Evolutionary conservation across 2,113 vertebrate genomes (phyloP).

Genomic region (Pseudorectes ferrugineus): DNA sequence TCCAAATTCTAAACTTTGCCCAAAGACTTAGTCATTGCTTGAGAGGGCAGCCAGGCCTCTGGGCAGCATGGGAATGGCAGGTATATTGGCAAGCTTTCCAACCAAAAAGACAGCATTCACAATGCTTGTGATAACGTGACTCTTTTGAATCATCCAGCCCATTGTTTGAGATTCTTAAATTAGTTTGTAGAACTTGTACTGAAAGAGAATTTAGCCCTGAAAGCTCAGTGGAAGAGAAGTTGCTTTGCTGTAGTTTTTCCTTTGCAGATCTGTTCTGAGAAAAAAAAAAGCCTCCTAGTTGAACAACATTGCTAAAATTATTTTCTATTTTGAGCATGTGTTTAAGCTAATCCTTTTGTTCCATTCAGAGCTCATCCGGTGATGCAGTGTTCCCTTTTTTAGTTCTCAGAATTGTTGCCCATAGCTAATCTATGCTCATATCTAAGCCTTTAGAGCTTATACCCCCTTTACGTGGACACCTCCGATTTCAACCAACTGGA

Average conservation of each 20-base stretch:
- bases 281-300: background rate
- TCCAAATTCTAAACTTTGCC: background rate
- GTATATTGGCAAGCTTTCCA: background rate
- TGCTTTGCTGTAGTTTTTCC: constrained; percentile 34
- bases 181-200: background rate
- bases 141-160: background rate
- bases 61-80: background rate
- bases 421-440: background rate
- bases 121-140: background rate
- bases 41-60: background rate
- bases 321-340: constrained; percentile 55
- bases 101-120: background rate
- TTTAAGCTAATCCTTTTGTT: constrained; percentile 64
- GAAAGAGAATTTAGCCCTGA: background rate
- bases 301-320: constrained; percentile 53
- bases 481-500: background rate
- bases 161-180: constrained; percentile 30
- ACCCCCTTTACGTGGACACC: background rate
- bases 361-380: constrained; percentile 51
- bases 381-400: constrained; percentile 51
- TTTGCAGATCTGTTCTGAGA: constrained; percentile 12
- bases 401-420: constrained; percentile 52
- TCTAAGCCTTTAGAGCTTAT: background rate
- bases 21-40: background rate
- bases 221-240: constrained; percentile 6